Evolutionary conservation across 2,797 vertebrate genomes (phyloP).

Genomic region (Meriones psammophilus): DNA sequence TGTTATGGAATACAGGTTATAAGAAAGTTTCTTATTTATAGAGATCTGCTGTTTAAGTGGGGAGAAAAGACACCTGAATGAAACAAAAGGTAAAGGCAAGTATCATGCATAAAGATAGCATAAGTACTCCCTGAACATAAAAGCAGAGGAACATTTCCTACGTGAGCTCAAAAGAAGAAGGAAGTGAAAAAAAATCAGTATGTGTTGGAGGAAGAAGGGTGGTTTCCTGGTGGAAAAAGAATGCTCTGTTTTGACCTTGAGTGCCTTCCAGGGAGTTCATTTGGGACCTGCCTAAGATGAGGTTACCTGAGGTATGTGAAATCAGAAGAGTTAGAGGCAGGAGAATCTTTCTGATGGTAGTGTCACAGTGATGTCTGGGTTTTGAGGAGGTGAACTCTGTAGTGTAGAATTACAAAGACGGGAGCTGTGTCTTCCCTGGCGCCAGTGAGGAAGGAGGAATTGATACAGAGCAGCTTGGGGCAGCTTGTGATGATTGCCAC

Average conservation of each 20-base stretch:
- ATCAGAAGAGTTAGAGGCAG: background rate
- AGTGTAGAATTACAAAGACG: background rate
- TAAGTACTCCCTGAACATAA: background rate
- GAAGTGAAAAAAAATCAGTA: background rate
- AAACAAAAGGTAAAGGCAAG: background rate
- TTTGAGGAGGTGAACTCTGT: background rate
- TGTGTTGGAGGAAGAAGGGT: background rate
- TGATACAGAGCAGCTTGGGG: background rate
- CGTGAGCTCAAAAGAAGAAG: background rate
- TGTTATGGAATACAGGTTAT: background rate
- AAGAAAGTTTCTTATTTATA: background rate
- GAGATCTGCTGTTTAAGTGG: background rate
- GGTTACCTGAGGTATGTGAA: background rate
- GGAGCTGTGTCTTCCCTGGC: background rate
- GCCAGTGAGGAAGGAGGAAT: background rate
- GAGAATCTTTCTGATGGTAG: background rate
- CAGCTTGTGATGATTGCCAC: background rate
- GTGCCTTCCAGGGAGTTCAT: background rate
- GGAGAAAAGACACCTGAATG: slow-evolving; percentile 6
- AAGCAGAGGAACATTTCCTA: background rate
- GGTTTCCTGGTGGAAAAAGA: background rate
- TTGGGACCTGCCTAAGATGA: background rate
- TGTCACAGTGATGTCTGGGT: background rate
- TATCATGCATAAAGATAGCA: background rate
- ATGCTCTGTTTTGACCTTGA: background rate